phyloP scores from a whole-genome alignment of 1,140 invertebrate species.

The Lasioglossum albipes region DNA sequence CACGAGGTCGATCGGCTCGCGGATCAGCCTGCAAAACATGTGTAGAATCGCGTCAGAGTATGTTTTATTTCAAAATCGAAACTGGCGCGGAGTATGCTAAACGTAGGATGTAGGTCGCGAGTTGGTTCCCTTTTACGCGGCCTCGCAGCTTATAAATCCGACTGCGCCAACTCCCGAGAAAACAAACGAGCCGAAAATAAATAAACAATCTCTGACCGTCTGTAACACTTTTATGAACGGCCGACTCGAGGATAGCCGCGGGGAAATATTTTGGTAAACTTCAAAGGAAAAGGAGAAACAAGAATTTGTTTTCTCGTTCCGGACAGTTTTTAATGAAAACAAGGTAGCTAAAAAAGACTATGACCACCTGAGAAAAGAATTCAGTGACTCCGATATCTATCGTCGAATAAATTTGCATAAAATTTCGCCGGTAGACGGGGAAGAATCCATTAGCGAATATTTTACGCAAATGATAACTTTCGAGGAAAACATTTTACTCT shows the following conservation, averaged over 20 bases:
- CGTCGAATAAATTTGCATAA: neutral
- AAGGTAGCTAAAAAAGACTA: too few relatives aligned
- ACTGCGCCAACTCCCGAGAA: neutral
- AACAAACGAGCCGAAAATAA: neutral
- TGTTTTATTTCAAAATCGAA: conserved; percentile 41
- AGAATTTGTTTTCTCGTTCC: too few relatives aligned
- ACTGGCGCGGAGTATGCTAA: conserved; percentile 41
- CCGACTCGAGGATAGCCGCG: too few relatives aligned
- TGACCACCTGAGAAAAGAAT: neutral
- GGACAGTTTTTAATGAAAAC: too few relatives aligned
- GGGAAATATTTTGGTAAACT: too few relatives aligned
- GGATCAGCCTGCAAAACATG: neutral
- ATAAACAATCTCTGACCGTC: neutral
- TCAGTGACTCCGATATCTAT: neutral
- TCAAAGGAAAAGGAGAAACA: too few relatives aligned
- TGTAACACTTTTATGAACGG: too few relatives aligned
- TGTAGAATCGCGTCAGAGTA: conserved; percentile 12
- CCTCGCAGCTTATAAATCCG: conserved; percentile 1
- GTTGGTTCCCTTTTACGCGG: conserved; percentile 9
- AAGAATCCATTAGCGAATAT: neutral
- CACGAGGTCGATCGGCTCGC: conserved; percentile 12
- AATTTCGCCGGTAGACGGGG: neutral
- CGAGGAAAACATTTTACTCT: too few relatives aligned
- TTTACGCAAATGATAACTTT: neutral
- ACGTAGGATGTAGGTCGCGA: conserved; percentile 43